Conservation (phyloP, 2,888 invertebrate genomes). For the Drosophila suboccidentalis region DNA sequence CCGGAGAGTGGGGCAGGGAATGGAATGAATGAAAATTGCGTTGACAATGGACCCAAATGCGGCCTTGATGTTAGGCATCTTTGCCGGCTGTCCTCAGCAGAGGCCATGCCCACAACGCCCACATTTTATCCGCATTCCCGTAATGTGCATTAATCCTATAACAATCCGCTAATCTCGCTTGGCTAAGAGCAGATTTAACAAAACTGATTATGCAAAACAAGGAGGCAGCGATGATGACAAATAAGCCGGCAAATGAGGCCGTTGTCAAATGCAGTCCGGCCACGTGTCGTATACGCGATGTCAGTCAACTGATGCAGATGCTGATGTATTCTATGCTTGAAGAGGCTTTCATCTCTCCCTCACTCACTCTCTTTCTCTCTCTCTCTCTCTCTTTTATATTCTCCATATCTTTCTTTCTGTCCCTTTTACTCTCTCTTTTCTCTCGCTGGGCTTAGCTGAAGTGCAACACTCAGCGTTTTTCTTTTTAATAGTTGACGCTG, state of each 20-base stretch:
- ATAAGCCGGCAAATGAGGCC: slow-evolving; percentile 20
- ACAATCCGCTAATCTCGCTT: slow-evolving; percentile 66
- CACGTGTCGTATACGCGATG: slow-evolving; percentile 52
- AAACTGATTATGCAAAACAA: slow-evolving; percentile 60
- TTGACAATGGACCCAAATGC: slow-evolving; percentile 55
- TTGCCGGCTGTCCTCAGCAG: slow-evolving; percentile 48
- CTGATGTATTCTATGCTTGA: slow-evolving; percentile 24
- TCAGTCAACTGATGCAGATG: slow-evolving; percentile 18
- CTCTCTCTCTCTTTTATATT: background rate
- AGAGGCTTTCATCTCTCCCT: slow-evolving; percentile 12
- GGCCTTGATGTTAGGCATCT: slow-evolving; percentile 59
- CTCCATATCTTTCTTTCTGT: background rate
- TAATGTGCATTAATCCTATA: slow-evolving; percentile 56
- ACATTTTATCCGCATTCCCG: slow-evolving; percentile 1
- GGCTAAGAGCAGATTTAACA: slow-evolving; percentile 58
- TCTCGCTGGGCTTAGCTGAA: slow-evolving; percentile 39
- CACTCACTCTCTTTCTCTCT: background rate
- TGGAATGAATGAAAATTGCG: slow-evolving; percentile 29
- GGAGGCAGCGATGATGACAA: slow-evolving; percentile 13
- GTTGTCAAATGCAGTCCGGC: slow-evolving; percentile 47
- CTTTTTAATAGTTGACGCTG: slow-evolving; percentile 70
- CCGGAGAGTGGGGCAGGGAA: slow-evolving; percentile 1
- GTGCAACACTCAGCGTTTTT: slow-evolving; percentile 68
- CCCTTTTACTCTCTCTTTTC: no score
- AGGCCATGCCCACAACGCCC: slow-evolving; percentile 28